Conservation (phyloP, 2,888 invertebrate genomes). For the Eristalis tenax region DNA sequence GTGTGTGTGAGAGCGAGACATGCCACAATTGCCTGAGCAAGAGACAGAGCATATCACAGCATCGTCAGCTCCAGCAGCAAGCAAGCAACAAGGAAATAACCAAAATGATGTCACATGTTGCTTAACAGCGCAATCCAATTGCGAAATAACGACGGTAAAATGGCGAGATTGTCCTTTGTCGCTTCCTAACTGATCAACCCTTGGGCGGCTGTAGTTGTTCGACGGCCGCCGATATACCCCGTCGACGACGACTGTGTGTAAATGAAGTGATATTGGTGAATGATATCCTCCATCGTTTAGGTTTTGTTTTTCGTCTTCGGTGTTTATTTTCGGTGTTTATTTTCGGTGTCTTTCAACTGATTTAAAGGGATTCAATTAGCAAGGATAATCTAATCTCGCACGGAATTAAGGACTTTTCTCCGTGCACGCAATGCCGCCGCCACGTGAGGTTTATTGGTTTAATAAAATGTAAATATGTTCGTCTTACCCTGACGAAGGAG, state of each 20-base stretch:
- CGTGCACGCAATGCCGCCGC: conserved; percentile 27
- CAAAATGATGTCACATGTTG: conserved; percentile 70
- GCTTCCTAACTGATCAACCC: conserved; percentile 56
- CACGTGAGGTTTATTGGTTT: conserved; percentile 39
- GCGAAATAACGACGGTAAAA: conserved; percentile 63
- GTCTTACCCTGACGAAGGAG: neutral
- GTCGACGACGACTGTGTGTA: conserved; percentile 16
- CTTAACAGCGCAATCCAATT: conserved; percentile 65
- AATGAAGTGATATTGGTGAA: conserved; percentile 56
- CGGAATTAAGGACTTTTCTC: conserved; percentile 20
- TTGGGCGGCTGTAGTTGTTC: conserved; percentile 26
- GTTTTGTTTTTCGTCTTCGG: neutral
- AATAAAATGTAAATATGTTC: conserved; percentile 34
- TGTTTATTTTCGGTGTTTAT: neutral
- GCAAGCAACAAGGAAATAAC: conserved; percentile 47
- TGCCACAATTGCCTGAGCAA: neutral
- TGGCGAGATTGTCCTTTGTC: conserved; percentile 60
- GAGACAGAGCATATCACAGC: conserved; percentile 13
- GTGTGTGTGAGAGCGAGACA: neutral
- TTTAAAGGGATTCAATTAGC: conserved; percentile 34
- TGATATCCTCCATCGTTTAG: conserved; percentile 43
- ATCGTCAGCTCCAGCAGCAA: conserved; percentile 5
- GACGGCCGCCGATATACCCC: neutral
- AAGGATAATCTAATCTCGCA: conserved; percentile 31
- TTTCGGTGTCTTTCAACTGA: neutral